Evolutionary conservation across 1,140 invertebrate species (phyloP), one percentile per base, ranked within the genome.

Genomic region (Eumeta japonica): DNA sequence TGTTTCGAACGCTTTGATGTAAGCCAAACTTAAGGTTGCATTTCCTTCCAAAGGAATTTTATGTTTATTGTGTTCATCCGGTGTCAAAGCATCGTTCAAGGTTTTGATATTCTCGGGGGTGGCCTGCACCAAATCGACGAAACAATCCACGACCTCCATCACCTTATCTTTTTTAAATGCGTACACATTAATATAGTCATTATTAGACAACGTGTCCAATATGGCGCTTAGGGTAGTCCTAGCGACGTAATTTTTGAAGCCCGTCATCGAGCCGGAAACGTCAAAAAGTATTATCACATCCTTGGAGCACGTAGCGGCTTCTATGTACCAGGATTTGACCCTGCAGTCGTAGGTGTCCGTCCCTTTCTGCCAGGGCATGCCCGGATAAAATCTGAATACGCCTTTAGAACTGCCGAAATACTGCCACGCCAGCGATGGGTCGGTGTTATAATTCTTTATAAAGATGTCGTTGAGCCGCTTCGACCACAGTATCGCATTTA

Each of bases 241-340:
- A 3, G 81, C 82, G 16, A 85, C 79, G 49, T 83, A 82, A 56
- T 81, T 76, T 17, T 80, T 78, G 55, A 82, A 83, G 1, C 97
- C 97, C 13, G 86, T 89, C 97, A 99, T 99, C 10, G 95, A 98
- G n/a, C 97, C 97, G 39, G 92, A 92, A 24, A 83, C 85, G 62
- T 99, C 97, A 27, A 99, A 79, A 14, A 99, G 74, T 42, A 99
- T 96, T 13, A 99, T 83, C 45, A 99, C 86, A 61, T 99, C 95
- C 73, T 99, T 99, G 7, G 94, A 94, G 49, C 93, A 95, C 0
- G 94, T 96, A 0, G 96, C 92, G 1, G 96, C 95, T 73, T 97
- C 89, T 43, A 98, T 95, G 64, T 96, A 99, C 92, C 93, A 96
- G 14, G 88, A 88, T 30, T 88, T 77, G 11, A 88, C 85, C 7